Base-by-base conservation (phyloP, 1,140 invertebrate species). In the Solenopsis fugax region DNA sequence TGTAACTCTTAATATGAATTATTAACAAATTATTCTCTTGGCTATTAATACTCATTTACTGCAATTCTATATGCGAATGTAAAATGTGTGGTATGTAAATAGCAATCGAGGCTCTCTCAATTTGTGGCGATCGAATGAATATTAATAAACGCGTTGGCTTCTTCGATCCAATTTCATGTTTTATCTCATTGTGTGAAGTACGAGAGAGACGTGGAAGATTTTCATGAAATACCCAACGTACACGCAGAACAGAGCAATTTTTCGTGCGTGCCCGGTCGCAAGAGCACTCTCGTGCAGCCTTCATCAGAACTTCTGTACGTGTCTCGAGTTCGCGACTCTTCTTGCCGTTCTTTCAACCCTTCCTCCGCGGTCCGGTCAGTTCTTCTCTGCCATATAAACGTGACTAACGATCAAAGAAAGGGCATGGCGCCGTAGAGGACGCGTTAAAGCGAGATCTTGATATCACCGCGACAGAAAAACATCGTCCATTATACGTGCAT, bases 161-260 rank as follows among this genome's bases (percentile, higher is more conserved):
- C 56, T 9, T 29, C 50, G 3, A 69, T 81, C 13, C n/a, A 65
- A 52, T 21, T 67, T 24, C 7, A 16, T 9, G 16, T 56, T 34
- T 56, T 54, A 29, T 21, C 34, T 50, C 16, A 10, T 21, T 4
- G 24, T 4, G 60, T 65, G 5, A 76, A 60, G 10, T 69, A 54
- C 34, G 48, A 65, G 48, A 62, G 37, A 13, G 24, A n/a, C 48
- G 60, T 48, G 48, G 13, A 3, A 41, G 9, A 37, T 21, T 80
- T 80, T 69, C 34, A 13, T 34, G 48, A 69, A 67, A 80, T 69
- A 45, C n/a, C 62, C 48, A 54, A 80, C 48, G 48, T 9, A 80
- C 21, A 80, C 77, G 62, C 62, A 80, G 77, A 80, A 80, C 12
- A 4, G n/a, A 37, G 62, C 76, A 80, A 58, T 81, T 81, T 81